Percentiles rank a stretch among this genome's conserved stretches.
These are phyloP conservation scores for Scarus forsteni DNA, from an alignment of 2,797 vertebrate genomes.

Conservation along the genomic window DNA sequence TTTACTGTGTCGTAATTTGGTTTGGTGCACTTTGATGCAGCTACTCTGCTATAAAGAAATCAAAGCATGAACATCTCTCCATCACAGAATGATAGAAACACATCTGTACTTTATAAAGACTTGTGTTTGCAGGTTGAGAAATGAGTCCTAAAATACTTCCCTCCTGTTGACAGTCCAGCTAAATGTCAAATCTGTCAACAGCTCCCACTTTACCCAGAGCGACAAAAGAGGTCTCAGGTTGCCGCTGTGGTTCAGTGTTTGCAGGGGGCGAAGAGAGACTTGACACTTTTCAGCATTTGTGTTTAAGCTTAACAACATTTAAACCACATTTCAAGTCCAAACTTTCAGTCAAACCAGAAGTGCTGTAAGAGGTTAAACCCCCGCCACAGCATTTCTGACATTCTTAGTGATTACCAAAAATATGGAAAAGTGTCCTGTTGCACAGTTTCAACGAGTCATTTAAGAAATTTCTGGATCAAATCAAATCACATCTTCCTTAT, in stretches of 20 bases:
- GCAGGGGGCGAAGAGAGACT: constrained; percentile 57
- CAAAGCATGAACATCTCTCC: background rate
- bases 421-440: too few species aligned
- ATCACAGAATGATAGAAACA: constrained; percentile 15
- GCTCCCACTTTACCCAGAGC: constrained; percentile 79
- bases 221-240: constrained; percentile 83
- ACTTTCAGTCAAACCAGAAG: background rate
- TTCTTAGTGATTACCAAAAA: too few species aligned
- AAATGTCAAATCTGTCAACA: constrained; percentile 85
- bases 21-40: too few species aligned
- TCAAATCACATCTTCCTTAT: too few species aligned
- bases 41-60: too few species aligned
- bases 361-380: background rate
- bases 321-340: background rate
- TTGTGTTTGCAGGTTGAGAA: constrained; percentile 43
- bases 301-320: constrained; percentile 39
- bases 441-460: too few species aligned
- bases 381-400: too few species aligned
- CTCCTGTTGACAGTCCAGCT: constrained; percentile 68
- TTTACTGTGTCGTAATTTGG: too few species aligned
- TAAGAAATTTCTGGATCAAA: too few species aligned
- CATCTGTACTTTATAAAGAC: constrained; percentile 20
- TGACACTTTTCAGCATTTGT: constrained; percentile 61
- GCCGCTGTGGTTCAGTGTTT: constrained; percentile 70
- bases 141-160: constrained; percentile 44